Conservation (phyloP, 1,140 invertebrate species). For the Eubasilissa regina region DNA sequence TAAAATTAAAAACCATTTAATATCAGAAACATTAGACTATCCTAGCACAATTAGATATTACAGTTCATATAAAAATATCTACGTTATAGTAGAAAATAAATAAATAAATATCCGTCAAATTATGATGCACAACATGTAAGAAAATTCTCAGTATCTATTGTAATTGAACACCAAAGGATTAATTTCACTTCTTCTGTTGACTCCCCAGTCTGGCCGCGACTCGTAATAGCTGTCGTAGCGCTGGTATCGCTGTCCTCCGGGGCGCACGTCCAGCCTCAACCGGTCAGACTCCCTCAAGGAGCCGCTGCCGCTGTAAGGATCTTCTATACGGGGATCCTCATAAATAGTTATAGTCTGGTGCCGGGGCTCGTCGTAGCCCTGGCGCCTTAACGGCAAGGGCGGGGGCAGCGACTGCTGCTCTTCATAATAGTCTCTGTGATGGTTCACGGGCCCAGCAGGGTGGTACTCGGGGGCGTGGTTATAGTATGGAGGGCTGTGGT, state of each 20-base stretch:
- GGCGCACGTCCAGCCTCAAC: slow-evolving; percentile 65
- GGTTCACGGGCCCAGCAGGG: slow-evolving; percentile 22
- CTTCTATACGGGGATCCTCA: slow-evolving; percentile 73
- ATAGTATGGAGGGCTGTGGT: slow-evolving; percentile 62
- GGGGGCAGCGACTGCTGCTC: slow-evolving; percentile 63
- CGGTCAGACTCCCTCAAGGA: slow-evolving; percentile 67
- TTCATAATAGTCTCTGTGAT: slow-evolving; percentile 44
- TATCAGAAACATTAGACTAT: too few relatives aligned
- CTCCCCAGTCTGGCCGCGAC: slow-evolving; percentile 63
- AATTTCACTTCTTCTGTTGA: slow-evolving; percentile 67
- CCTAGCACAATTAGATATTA: too few relatives aligned
- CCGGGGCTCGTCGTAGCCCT: slow-evolving; percentile 66
- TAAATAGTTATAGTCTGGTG: slow-evolving; percentile 73
- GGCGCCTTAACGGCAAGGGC: slow-evolving; percentile 65
- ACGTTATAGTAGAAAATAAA: slow-evolving; percentile 38
- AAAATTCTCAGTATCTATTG: slow-evolving; percentile 60
- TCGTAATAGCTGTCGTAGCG: slow-evolving; percentile 68
- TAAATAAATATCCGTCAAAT: slow-evolving; percentile 42
- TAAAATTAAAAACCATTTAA: too few relatives aligned
- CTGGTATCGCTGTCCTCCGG: slow-evolving; percentile 65
- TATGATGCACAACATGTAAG: not conserved
- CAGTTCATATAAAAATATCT: not conserved
- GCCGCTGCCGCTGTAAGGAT: slow-evolving; percentile 64
- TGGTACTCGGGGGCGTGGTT: slow-evolving; percentile 58
- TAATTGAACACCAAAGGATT: slow-evolving; percentile 72